Conservation (phyloP, 2,888 invertebrate genomes). For the Tetanocera ferruginea region DNA sequence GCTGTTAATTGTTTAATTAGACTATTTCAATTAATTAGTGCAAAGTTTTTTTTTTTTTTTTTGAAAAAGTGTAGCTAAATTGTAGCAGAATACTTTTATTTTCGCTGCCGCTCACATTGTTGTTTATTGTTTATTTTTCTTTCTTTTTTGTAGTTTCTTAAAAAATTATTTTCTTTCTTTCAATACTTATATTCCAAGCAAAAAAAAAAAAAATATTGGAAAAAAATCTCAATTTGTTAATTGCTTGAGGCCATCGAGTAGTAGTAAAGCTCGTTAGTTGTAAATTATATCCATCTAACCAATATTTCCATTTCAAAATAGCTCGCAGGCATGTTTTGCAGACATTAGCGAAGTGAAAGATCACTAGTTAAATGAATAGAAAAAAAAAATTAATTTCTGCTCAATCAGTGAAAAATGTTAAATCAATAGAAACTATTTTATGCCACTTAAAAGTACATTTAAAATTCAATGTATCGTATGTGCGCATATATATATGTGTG, state of each 20-base stretch:
- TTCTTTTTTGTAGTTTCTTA: background rate
- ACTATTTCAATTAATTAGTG: too few relatives aligned
- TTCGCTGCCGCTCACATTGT: background rate
- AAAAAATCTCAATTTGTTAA: slow-evolving; percentile 6
- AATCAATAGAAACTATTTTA: background rate
- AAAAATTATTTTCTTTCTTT: background rate
- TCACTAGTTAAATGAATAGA: background rate
- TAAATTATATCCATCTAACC: background rate
- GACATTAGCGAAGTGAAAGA: slow-evolving; percentile 13
- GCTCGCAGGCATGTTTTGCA: background rate
- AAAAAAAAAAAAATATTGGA: background rate
- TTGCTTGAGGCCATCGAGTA: background rate
- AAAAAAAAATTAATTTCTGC: background rate
- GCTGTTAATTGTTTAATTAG: too few relatives aligned
- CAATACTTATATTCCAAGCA: background rate
- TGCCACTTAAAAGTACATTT: slow-evolving; percentile 12
- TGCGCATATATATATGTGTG: background rate
- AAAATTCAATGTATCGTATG: slow-evolving; percentile 17
- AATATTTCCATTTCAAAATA: background rate
- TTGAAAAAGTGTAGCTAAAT: too few relatives aligned
- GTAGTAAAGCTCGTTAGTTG: slow-evolving; percentile 10
- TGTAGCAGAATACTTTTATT: too few relatives aligned
- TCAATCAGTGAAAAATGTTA: background rate
- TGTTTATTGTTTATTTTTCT: background rate
- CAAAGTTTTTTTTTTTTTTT: too few relatives aligned